A percentile compares a stretch with the other conserved stretches of the same genome.
Conservation (phyloP, 2,888 invertebrate genomes). For the Sphaeridia pumilis region DNA sequence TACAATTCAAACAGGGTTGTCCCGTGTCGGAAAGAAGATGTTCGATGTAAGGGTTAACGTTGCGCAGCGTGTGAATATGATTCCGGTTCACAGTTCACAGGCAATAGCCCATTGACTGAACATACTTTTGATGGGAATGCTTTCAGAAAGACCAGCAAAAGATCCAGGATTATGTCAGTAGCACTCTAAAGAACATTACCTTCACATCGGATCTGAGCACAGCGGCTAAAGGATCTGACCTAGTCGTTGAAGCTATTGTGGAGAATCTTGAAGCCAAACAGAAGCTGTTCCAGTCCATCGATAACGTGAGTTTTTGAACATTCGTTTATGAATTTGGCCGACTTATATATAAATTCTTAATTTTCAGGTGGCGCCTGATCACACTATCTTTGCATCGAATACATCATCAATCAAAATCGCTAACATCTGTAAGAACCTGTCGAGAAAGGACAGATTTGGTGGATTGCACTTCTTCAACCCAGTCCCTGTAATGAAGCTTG, state of each 20-base stretch:
- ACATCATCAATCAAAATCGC: constrained; percentile 47
- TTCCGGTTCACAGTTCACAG: too few species aligned
- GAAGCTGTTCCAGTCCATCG: constrained; percentile 59
- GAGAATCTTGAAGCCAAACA: constrained; percentile 69
- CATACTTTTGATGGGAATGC: not conserved
- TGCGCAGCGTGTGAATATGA: too few species aligned
- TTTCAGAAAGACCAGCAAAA: constrained; percentile 36
- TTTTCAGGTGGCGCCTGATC: constrained; percentile 34
- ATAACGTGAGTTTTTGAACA: constrained; percentile 45
- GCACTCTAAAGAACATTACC: constrained; percentile 40
- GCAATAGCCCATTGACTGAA: too few species aligned
- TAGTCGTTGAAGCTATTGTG: constrained; percentile 75
- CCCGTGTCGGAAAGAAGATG: constrained; percentile 45
- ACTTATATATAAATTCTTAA: not conserved
- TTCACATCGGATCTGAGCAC: constrained; percentile 49
- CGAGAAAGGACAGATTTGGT: constrained; percentile 43
- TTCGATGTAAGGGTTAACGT: constrained; percentile 30
- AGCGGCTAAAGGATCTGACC: constrained; percentile 54
- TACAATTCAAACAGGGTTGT: constrained; percentile 43
- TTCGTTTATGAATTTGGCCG: not conserved
- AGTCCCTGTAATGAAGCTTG: constrained; percentile 49
- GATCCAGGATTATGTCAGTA: constrained; percentile 41
- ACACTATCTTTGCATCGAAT: constrained; percentile 47
- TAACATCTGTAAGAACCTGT: constrained; percentile 42
- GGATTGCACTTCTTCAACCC: constrained; percentile 53